Base-by-base conservation (phyloP, 2,113 vertebrate genomes). In the Lucifuga dentata region DNA sequence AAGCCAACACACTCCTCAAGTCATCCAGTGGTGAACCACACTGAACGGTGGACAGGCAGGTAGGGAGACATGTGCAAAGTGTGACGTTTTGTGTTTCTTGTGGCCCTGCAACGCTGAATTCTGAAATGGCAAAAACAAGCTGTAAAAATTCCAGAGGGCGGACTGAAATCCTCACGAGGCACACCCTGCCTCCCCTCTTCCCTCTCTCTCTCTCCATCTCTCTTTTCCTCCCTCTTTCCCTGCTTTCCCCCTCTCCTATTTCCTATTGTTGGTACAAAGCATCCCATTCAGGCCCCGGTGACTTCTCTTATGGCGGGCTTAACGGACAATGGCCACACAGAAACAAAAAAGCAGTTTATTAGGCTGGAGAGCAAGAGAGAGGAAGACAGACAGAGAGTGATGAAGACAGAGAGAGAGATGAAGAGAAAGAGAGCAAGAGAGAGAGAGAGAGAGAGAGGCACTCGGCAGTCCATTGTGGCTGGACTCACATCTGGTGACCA, bases 341-440 rank as follows among this genome's bases (percentile, higher is more conserved):
- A 97, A 94, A 98, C 95, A 97, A 97, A 97, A n/a, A 93, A 93
- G 39, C 92, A 94, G 94, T 95, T 96, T 96, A 96, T 96, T 93
- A 95, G 87, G 81, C 92, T 90, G 73, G 78, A 77, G 73, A 67
- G 74, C 58, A 63, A 74, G 68, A 62, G 78, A 71, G 59, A 71
- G 45, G 74, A 24, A 62, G 66, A 40, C 24, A 44, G 72, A 80
- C 40, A 45, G 64, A 48, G 73, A 59, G 45, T n/a, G n/a, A n/a
- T n/a, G n/a, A n/a, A n/a, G n/a, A n/a, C n/a, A n/a, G 26, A 44
- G 62, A 57, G 57, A 9, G 29, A 61, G 36, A 61, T 19, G 45
- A 36, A 68, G 56, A 73, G 68, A 68, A 36, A 60, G 80, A 40
- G 58, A 71, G 81, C 90, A 86, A 85, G 88, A 74, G 74, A 89